Conservation (phyloP, 2,797 vertebrate genomes). For the Cirrhinus molitorella region DNA sequence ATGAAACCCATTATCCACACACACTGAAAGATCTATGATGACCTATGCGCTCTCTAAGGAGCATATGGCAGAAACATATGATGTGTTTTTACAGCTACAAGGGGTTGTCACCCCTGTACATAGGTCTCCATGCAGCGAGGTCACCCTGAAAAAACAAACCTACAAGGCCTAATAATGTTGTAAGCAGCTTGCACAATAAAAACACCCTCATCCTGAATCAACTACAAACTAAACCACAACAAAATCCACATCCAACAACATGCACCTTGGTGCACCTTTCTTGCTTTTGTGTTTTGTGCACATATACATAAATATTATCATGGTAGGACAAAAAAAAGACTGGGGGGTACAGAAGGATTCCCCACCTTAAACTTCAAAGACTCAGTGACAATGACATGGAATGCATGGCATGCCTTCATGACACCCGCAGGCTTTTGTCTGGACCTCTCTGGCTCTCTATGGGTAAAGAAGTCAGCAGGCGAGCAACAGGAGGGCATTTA, state of each 20-base stretch:
- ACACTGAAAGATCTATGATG: constrained; percentile 18
- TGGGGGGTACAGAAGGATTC: background rate
- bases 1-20: background rate
- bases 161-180: constrained; percentile 41
- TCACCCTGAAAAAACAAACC: constrained; percentile 63
- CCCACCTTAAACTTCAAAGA: constrained; percentile 55
- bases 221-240: constrained; percentile 14
- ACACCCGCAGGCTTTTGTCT: constrained; percentile 61
- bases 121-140: constrained; percentile 29
- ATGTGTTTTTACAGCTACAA: constrained; percentile 71
- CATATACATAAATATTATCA: too few species aligned
- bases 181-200: constrained; percentile 47
- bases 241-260: background rate
- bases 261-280: too few species aligned
- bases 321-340: background rate
- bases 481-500: constrained; percentile 46
- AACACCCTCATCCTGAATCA: constrained; percentile 36
- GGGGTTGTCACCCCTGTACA: constrained; percentile 10
- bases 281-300: background rate
- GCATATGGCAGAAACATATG: constrained; percentile 32
- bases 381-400: constrained; percentile 55
- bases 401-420: constrained; percentile 67
- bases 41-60: constrained; percentile 21
- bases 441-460: constrained; percentile 32
- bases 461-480: constrained; percentile 40